A percentile compares a stretch with the other conserved stretches of the same genome.
Conservation (phyloP, 2,888 invertebrate genomes). For the Poecilus cupreus region DNA sequence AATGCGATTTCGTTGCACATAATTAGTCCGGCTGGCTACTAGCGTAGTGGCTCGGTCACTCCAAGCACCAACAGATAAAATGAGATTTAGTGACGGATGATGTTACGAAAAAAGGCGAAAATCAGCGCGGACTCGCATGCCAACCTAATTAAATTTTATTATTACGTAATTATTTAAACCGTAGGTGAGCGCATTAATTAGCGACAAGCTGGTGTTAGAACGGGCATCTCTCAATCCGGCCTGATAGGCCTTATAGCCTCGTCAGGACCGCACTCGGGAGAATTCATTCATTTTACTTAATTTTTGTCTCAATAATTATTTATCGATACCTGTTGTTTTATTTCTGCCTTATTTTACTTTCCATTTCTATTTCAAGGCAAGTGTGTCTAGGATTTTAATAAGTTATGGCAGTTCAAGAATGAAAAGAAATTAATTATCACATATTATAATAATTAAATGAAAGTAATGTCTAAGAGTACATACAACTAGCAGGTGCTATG, state of each 20-base stretch:
- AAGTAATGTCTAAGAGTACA: too few species aligned
- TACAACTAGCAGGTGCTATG: too few species aligned
- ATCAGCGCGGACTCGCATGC: constrained; percentile 22
- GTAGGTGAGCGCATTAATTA: constrained; percentile 51
- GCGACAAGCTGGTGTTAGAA: constrained; percentile 9
- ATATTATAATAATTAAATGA: too few species aligned
- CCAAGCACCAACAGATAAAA: constrained; percentile 26
- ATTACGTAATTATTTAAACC: constrained; percentile 52
- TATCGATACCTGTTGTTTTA: background rate
- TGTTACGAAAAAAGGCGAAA: constrained; percentile 45
- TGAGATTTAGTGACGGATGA: constrained; percentile 58
- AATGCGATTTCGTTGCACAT: constrained; percentile 59
- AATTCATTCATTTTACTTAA: too few species aligned
- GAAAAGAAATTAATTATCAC: background rate
- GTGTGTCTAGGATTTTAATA: background rate
- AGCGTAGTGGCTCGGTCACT: background rate
- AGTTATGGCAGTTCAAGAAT: background rate
- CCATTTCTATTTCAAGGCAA: constrained; percentile 21
- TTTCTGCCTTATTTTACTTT: constrained; percentile 1
- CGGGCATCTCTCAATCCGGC: constrained; percentile 40
- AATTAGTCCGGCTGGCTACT: constrained; percentile 48
- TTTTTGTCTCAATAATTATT: too few species aligned
- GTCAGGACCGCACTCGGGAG: background rate
- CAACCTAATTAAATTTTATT: constrained; percentile 52
- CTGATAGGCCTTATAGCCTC: background rate